Evolutionary conservation across 2,888 invertebrate species (phyloP).

Genomic region (Acanthococcus lagerstroemiae): DNA sequence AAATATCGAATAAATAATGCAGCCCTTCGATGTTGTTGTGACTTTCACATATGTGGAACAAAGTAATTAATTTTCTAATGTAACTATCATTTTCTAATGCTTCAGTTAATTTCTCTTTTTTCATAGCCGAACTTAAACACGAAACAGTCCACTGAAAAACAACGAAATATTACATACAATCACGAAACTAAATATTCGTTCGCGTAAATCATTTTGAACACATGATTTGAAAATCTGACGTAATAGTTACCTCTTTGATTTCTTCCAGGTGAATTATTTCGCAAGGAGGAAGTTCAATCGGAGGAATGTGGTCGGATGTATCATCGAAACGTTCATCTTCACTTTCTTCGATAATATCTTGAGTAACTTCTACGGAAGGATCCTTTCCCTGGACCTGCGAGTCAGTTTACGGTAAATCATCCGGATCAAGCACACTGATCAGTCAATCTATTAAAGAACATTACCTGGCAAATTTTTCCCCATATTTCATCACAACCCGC

Average conservation of each 20-base stretch:
- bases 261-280: conserved; percentile 89
- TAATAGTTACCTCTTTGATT: conserved; percentile 60
- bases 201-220: too few species aligned
- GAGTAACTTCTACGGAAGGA: conserved; percentile 95
- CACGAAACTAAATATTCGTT: too few species aligned
- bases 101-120: conserved; percentile 88
- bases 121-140: conserved; percentile 75
- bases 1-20: conserved; percentile 93
- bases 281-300: conserved; percentile 89
- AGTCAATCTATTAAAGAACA: too few species aligned
- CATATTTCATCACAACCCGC: conserved; percentile 99
- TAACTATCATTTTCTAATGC: conserved; percentile 91
- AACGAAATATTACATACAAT: not conserved
- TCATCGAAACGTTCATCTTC: conserved; percentile 96
- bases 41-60: conserved; percentile 97
- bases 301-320: conserved; percentile 86
- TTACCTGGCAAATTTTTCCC: conserved; percentile 97
- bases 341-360: conserved; percentile 90
- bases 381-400: conserved; percentile 95
- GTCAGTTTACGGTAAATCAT: too few species aligned
- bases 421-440: too few species aligned
- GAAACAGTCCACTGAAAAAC: conserved; percentile 58
- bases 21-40: conserved; percentile 88
- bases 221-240: not conserved
- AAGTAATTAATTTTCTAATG: conserved; percentile 83